These are phyloP conservation scores for Perdita meconis DNA, from an alignment of 2,888 invertebrate genomes.

Conservation along the genomic window DNA sequence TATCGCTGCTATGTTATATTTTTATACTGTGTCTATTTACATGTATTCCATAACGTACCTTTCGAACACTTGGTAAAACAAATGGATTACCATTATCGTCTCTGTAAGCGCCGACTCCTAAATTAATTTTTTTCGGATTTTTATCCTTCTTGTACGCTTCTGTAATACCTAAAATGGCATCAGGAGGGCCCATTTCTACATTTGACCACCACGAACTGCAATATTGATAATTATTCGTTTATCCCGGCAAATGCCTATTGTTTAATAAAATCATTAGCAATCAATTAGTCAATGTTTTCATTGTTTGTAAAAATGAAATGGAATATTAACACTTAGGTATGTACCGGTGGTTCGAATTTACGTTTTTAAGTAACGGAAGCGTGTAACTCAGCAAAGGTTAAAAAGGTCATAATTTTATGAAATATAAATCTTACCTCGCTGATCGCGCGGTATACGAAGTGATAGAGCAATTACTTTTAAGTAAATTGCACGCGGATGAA, in stretches of 20 bases:
- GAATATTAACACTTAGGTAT: neutral
- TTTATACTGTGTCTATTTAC: too few relatives aligned
- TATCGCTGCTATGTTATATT: too few relatives aligned
- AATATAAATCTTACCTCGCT: constrained; percentile 62
- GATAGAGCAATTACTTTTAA: constrained; percentile 67
- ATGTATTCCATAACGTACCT: constrained; percentile 86
- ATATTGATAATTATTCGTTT: too few relatives aligned
- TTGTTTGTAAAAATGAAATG: constrained; percentile 1
- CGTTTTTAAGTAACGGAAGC: constrained; percentile 1
- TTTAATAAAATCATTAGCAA: too few relatives aligned
- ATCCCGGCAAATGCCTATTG: too few relatives aligned
- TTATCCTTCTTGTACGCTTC: constrained; percentile 97
- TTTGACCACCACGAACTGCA: constrained; percentile 93
- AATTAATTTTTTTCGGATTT: constrained; percentile 97
- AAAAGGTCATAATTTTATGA: constrained; percentile 22
- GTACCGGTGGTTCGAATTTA: neutral
- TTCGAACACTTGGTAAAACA: constrained; percentile 94
- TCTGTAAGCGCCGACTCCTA: constrained; percentile 98
- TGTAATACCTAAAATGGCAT: constrained; percentile 98
- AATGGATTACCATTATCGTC: constrained; percentile 99
- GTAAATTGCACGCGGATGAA: constrained; percentile 54
- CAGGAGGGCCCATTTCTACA: constrained; percentile 98
- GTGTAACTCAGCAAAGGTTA: constrained; percentile 36
- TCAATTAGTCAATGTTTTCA: neutral
- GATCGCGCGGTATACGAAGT: constrained; percentile 57